A percentile compares a stretch with the other conserved stretches of the same genome.
Evolutionary conservation across 2,113 vertebrate species (phyloP).

Genomic region (Brachirus orientalis): DNA sequence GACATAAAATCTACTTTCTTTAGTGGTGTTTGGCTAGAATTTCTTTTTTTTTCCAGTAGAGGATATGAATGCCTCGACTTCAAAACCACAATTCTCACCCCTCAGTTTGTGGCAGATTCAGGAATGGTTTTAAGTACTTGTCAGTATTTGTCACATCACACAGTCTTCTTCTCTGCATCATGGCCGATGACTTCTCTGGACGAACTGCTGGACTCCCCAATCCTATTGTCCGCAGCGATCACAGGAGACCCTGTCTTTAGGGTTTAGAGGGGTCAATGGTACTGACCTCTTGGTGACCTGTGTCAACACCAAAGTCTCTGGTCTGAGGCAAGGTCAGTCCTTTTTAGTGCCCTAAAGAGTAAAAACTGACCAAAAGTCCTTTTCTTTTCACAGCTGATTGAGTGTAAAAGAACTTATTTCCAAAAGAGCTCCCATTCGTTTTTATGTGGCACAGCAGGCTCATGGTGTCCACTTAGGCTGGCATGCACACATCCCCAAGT

Average conservation of each 20-base stretch:
- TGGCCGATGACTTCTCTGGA: conserved; percentile 11
- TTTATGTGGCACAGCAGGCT: conserved; percentile 53
- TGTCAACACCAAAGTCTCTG: conserved; percentile 67
- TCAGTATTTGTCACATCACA: not conserved
- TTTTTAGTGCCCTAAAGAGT: conserved; percentile 47
- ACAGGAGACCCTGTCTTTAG: conserved; percentile 39
- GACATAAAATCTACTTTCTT: no score
- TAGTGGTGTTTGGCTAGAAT: no score
- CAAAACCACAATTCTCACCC: no score
- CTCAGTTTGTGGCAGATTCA: not conserved
- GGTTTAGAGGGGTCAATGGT: conserved; percentile 48
- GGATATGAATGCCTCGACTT: no score
- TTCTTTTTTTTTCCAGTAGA: no score
- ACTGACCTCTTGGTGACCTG: conserved; percentile 67
- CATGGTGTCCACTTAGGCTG: conserved; percentile 1
- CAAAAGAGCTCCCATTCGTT: conserved; percentile 43
- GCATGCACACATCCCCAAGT: conserved; percentile 39
- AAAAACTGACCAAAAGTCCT: conserved; percentile 61
- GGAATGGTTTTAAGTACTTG: not conserved
- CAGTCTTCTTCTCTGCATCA: conserved; percentile 10
- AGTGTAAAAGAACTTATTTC: conserved; percentile 48
- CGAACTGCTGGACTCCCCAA: conserved; percentile 12
- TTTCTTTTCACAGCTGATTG: conserved; percentile 42
- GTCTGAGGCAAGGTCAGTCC: conserved; percentile 52
- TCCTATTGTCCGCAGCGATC: conserved; percentile 49